Conservation (phyloP, 1,140 invertebrate species). For the Conus betulinus region DNA sequence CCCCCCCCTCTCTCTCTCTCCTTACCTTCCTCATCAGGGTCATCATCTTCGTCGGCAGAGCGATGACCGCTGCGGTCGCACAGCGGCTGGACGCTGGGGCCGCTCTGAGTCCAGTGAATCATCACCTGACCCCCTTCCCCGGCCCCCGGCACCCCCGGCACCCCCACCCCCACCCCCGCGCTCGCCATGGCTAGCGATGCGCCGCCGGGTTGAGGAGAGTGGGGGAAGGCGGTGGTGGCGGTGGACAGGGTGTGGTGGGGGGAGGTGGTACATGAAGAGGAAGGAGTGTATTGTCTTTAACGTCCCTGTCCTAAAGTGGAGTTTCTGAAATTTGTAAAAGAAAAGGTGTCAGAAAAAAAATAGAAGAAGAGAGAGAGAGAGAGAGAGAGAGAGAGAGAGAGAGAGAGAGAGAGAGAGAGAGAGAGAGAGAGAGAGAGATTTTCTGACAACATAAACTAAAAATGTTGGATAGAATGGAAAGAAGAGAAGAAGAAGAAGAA, state of each 20-base stretch:
- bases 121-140: constrained; percentile 18
- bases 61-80: background rate
- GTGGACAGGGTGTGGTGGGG: background rate
- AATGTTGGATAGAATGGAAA: too few relatives aligned
- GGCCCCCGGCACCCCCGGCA: background rate
- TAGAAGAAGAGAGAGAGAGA: too few relatives aligned
- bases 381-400: too few relatives aligned
- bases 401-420: too few relatives aligned
- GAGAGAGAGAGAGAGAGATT: too few relatives aligned
- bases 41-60: background rate
- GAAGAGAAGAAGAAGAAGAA: too few relatives aligned
- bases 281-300: background rate
- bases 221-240: background rate
- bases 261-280: background rate
- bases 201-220: background rate
- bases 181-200: background rate
- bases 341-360: too few relatives aligned
- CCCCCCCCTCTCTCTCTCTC: background rate
- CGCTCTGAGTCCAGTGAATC: constrained; percentile 36
- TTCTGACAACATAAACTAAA: too few relatives aligned
- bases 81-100: constrained; percentile 26
- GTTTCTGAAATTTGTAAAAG: too few relatives aligned
- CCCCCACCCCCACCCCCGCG: background rate
- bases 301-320: too few relatives aligned
- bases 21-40: background rate